These are phyloP conservation scores for Heliconius ismenius DNA, from an alignment of 2,888 invertebrate species.

Conservation along the genomic window DNA sequence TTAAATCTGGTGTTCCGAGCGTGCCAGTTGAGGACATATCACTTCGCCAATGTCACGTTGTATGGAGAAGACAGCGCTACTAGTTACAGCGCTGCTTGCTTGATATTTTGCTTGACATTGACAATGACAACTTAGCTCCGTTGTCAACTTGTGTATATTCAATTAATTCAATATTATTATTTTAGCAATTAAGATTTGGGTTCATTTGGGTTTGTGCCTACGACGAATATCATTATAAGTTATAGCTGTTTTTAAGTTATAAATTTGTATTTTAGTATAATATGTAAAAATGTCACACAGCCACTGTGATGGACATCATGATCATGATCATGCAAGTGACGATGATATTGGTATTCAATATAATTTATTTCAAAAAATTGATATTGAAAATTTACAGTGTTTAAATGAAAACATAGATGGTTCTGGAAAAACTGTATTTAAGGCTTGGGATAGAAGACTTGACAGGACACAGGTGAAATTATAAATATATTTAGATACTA, in stretches of 20 bases:
- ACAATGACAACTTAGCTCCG: no score
- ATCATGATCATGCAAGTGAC: slow-evolving; percentile 82
- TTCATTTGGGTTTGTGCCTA: not conserved
- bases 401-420: slow-evolving; percentile 94
- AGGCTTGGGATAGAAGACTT: slow-evolving; percentile 93
- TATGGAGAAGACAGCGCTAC: no score
- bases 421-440: slow-evolving; percentile 94
- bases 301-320: slow-evolving; percentile 83
- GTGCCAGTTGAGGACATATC: no score
- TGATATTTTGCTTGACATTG: no score
- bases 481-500: slow-evolving; percentile 46
- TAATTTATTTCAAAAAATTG: slow-evolving; percentile 94
- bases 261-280: not conserved
- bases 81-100: no score
- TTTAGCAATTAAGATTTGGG: not conserved
- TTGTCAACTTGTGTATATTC: no score
- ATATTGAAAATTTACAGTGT: slow-evolving; percentile 92
- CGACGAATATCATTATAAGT: not conserved
- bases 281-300: slow-evolving; percentile 77
- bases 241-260: not conserved
- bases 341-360: slow-evolving; percentile 90
- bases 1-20: no score
- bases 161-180: no score
- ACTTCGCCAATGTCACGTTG: no score
- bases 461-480: slow-evolving; percentile 86